These are phyloP conservation scores for Nudaria mundana DNA, from an alignment of 2,888 invertebrate genomes.

Conservation along the genomic window DNA sequence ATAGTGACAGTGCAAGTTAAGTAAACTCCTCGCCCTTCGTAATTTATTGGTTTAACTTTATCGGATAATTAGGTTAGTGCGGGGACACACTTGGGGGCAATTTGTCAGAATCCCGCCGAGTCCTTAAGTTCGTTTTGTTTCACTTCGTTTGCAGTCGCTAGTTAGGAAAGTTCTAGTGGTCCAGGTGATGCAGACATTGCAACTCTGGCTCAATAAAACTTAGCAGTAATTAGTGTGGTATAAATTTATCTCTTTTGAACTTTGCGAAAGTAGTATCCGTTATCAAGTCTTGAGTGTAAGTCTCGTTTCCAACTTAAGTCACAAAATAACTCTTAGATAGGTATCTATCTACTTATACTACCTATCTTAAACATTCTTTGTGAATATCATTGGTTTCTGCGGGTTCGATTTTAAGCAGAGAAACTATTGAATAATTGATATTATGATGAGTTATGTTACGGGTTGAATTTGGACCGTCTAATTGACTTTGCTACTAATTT, in stretches of 20 bases:
- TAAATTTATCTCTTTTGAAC: not conserved
- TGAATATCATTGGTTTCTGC: too few species aligned
- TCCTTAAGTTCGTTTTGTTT: conserved; percentile 37
- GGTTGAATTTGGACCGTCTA: too few species aligned
- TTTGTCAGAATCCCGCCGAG: conserved; percentile 57
- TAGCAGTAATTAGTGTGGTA: conserved; percentile 4
- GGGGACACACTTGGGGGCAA: conserved; percentile 60
- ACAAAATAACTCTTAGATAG: too few species aligned
- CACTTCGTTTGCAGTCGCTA: conserved; percentile 33
- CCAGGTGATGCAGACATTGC: not conserved
- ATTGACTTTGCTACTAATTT: too few species aligned
- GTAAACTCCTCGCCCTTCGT: conserved; percentile 28
- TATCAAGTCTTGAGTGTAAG: too few species aligned
- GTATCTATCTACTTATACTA: too few species aligned
- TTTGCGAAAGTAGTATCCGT: too few species aligned
- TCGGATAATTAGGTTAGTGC: conserved; percentile 64
- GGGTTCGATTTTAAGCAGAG: too few species aligned
- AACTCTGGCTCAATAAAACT: conserved; percentile 13
- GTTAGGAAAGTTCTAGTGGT: conserved; percentile 18
- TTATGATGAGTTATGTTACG: too few species aligned
- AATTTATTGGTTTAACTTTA: conserved; percentile 63
- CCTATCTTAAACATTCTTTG: too few species aligned
- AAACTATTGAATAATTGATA: too few species aligned
- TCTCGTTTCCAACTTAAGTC: too few species aligned
- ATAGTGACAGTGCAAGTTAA: conserved; percentile 17